Percentiles rank a stretch among this genome's conserved stretches.
Evolutionary conservation across 1,140 invertebrate genomes (phyloP).

Genomic region (Drosophila virilis): DNA sequence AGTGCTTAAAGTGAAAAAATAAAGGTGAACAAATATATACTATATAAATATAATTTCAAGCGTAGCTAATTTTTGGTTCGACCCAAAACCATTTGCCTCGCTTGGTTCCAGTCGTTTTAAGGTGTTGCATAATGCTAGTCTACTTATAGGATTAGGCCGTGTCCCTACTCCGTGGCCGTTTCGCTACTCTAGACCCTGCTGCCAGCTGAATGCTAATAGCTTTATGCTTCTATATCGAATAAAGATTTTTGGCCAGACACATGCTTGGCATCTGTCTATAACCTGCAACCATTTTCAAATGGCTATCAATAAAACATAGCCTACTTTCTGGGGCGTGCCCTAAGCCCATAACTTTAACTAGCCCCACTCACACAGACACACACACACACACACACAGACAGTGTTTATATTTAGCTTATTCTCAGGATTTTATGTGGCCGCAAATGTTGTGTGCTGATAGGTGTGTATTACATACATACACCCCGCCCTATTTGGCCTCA

Average conservation of each 20-base stretch:
- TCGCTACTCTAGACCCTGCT: background rate
- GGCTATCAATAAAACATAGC: conserved; percentile 74
- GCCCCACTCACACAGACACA: conserved; percentile 5
- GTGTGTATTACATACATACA: background rate
- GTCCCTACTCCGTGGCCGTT: background rate
- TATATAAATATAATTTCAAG: conserved; percentile 55
- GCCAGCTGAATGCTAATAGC: conserved; percentile 36
- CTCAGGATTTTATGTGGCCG: conserved; percentile 52
- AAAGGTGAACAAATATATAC: conserved; percentile 34
- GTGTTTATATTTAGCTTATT: conserved; percentile 72
- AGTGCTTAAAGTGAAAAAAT: background rate
- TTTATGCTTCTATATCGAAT: conserved; percentile 27
- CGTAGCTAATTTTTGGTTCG: conserved; percentile 27
- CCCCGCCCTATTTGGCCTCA: conserved; percentile 20
- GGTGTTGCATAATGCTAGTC: background rate
- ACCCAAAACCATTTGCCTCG: conserved; percentile 6
- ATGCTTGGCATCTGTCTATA: conserved; percentile 31
- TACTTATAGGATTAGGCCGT: conserved; percentile 3
- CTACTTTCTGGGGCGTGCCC: conserved; percentile 43
- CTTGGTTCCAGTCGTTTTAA: background rate
- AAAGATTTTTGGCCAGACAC: conserved; percentile 27
- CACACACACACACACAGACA: background rate
- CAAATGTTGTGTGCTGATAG: conserved; percentile 47
- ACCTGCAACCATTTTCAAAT: conserved; percentile 38
- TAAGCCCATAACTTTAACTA: conserved; percentile 50